Evolutionary conservation across 2,888 invertebrate species (phyloP).

Genomic region (Calameuta pallipes): DNA sequence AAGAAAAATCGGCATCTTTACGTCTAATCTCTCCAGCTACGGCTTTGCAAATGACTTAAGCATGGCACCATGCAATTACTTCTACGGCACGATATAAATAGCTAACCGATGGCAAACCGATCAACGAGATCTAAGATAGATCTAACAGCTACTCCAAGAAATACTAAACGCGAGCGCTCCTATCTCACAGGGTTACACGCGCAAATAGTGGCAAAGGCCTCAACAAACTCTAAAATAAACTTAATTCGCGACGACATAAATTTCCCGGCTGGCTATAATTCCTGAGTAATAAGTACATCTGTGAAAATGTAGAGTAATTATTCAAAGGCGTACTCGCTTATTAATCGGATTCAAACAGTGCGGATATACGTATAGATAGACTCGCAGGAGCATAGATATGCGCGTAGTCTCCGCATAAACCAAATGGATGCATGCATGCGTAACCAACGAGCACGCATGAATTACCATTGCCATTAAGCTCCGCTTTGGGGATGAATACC

Average conservation of each 20-base stretch:
- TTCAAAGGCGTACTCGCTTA: background rate
- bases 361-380: background rate
- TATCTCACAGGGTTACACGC: background rate
- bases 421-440: background rate
- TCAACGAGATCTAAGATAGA: background rate
- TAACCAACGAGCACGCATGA: background rate
- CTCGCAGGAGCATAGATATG: background rate
- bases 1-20: background rate
- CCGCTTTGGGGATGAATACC: background rate
- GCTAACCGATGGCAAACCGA: background rate
- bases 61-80: background rate
- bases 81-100: background rate
- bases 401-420: background rate
- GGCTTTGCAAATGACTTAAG: conserved; percentile 1
- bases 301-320: background rate
- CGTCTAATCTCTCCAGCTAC: background rate
- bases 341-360: background rate
- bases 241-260: background rate
- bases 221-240: background rate
- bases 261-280: background rate
- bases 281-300: background rate
- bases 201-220: background rate
- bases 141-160: background rate
- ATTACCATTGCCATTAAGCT: background rate
- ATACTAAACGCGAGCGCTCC: background rate